Evolutionary conservation across 2,113 vertebrate genomes (phyloP).

Genomic region (Onychostoma macrolepis): DNA sequence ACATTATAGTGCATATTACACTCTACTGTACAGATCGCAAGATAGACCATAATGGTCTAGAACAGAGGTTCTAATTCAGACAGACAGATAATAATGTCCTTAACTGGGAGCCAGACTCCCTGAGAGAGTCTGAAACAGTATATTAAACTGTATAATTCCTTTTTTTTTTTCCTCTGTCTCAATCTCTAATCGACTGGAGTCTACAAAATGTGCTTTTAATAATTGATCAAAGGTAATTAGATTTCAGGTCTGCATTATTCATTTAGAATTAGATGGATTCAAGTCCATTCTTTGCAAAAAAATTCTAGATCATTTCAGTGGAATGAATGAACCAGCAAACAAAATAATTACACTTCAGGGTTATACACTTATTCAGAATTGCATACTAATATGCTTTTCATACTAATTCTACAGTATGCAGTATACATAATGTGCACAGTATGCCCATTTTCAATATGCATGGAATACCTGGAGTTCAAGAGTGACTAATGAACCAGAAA

Average conservation of each 20-base stretch:
- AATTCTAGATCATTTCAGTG: conserved; percentile 39
- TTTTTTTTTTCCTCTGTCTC: background rate
- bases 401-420: background rate
- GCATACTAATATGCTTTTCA: background rate
- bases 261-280: conserved; percentile 57
- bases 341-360: background rate
- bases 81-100: background rate
- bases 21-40: background rate
- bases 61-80: background rate
- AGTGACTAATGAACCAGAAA: background rate
- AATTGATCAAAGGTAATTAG: conserved; percentile 74
- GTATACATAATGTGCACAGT: background rate
- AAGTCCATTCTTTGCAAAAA: conserved; percentile 51
- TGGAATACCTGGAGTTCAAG: background rate
- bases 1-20: conserved; percentile 11
- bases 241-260: conserved; percentile 70
- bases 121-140: background rate
- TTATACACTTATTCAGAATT: background rate
- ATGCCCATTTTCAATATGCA: background rate
- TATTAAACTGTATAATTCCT: background rate
- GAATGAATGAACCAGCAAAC: background rate
- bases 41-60: background rate
- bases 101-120: background rate
- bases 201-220: conserved; percentile 68
- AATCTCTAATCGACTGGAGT: conserved; percentile 49